Evolutionary conservation across 2,113 vertebrate genomes (phyloP).

Genomic region (Perca fluviatilis): DNA sequence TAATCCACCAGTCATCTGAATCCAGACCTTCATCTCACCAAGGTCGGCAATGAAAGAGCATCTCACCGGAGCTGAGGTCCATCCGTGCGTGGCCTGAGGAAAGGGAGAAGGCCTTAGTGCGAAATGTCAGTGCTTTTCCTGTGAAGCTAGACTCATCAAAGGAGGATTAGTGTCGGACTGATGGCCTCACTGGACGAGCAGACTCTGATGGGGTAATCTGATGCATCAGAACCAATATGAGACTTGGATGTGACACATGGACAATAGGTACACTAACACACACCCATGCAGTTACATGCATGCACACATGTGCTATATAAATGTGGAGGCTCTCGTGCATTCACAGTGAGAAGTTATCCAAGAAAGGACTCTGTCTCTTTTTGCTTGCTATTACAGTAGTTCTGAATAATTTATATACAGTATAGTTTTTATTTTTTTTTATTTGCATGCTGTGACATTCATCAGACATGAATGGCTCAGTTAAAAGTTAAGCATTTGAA

Average conservation of each 20-base stretch:
- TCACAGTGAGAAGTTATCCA: background rate
- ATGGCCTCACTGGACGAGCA: slow-evolving; percentile 63
- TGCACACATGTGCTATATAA: background rate
- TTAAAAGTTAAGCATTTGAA: background rate
- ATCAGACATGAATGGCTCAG: background rate
- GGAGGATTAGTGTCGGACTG: slow-evolving; percentile 67
- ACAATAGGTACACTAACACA: slow-evolving; percentile 31
- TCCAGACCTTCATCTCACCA: slow-evolving; percentile 73
- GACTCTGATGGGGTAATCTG: slow-evolving; percentile 72
- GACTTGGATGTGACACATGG: slow-evolving; percentile 43
- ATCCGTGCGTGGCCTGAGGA: slow-evolving; percentile 70
- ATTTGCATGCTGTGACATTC: background rate
- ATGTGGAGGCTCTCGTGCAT: background rate
- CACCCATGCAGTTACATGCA: background rate
- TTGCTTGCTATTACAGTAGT: slow-evolving; percentile 4
- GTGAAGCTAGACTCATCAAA: slow-evolving; percentile 70
- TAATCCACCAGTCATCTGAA: slow-evolving; percentile 79
- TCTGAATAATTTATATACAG: slow-evolving; percentile 23
- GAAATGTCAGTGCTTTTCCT: slow-evolving; percentile 77
- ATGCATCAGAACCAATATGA: slow-evolving; percentile 67
- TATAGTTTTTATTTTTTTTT: background rate
- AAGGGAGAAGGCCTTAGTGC: slow-evolving; percentile 72
- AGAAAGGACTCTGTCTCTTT: too few species aligned
- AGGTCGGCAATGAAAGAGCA: slow-evolving; percentile 78
- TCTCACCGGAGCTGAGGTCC: slow-evolving; percentile 61